Evolutionary conservation across 2,113 vertebrate species (phyloP).

Genomic region (cattle (Bos taurus)): ARS-UCD2.0 NC_037332.1:20011001-20011500

Average conservation of each 20-base stretch:
- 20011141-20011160: not conserved
- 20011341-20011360: not conserved
- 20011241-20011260: not conserved
- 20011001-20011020: not conserved
- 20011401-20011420: not conserved
- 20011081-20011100: not conserved
- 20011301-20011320: not conserved
- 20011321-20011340: not conserved
- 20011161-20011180: not conserved
- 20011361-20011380: not conserved
- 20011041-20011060: not conserved
- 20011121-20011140: not conserved
- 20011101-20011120: not conserved
- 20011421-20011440: not conserved
- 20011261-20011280: not conserved
- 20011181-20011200: not conserved
- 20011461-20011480: not conserved
- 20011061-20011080: not conserved
- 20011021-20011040: not conserved
- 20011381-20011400: not conserved
- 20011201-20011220: not conserved
- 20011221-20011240: not conserved
- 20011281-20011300: not conserved
- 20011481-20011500: not conserved
- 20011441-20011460: not conserved